These are phyloP conservation scores for Blera fallax DNA, from an alignment of 2,888 invertebrate species.

Conservation along the genomic window DNA sequence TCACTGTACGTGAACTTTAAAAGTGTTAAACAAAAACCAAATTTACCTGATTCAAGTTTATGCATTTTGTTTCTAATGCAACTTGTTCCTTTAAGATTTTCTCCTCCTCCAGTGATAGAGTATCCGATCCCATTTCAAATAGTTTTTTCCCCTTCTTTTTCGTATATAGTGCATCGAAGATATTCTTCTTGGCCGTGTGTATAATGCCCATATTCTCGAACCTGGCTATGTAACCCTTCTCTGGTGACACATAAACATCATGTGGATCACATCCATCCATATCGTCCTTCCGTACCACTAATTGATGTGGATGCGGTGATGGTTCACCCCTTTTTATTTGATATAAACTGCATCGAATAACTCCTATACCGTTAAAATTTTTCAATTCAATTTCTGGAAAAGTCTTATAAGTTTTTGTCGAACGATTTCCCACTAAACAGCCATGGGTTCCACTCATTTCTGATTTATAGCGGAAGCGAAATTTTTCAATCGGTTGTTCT, in stretches of 20 bases:
- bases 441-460: constrained; percentile 95
- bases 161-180: constrained; percentile 85
- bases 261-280: constrained; percentile 88
- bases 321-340: constrained; percentile 83
- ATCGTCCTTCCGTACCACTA: constrained; percentile 85
- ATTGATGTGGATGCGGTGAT: constrained; percentile 87
- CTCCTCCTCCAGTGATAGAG: constrained; percentile 76
- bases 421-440: constrained; percentile 86
- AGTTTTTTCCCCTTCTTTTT: constrained; percentile 83
- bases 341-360: constrained; percentile 88
- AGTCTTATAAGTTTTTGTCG: constrained; percentile 85
- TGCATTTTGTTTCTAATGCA: constrained; percentile 84
- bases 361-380: constrained; percentile 84
- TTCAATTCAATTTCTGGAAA: constrained; percentile 89
- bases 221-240: constrained; percentile 86
- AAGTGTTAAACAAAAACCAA: no score
- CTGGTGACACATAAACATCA: constrained; percentile 83
- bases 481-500: constrained; percentile 90
- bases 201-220: constrained; percentile 93
- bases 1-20: no score
- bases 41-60: constrained; percentile 89
- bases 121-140: constrained; percentile 79
- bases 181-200: constrained; percentile 91
- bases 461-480: constrained; percentile 91
- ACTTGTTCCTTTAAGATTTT: constrained; percentile 78